Evolutionary conservation across 2,113 vertebrate genomes (phyloP), one percentile per base, ranked within the genome.

Genomic region (Chaetops frenatus): DNA sequence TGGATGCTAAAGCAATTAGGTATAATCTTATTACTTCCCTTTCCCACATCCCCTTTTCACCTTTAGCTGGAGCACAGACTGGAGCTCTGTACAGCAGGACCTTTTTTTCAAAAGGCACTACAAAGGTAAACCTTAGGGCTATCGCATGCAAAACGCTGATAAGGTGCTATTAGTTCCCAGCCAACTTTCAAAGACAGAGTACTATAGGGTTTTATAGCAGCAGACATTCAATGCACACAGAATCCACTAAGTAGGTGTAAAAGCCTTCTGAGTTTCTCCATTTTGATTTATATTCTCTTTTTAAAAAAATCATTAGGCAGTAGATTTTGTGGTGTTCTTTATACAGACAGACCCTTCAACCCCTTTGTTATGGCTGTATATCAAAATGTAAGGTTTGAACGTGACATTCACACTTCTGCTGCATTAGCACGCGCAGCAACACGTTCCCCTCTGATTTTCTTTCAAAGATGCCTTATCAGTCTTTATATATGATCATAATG

Each of bases 391-490:
- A 81, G 69, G 70, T 61, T 87, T 87, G 77, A 92, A 85, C 73
- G 2, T 94, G 95, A 87, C 78, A 89, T 92, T 89, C 89, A 91
- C 81, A 61, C 88, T 94, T 91, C 83, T 92, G 91, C 83, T 96
- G 74, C 77, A 91, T 87, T 78, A 89, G 86, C 77, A 94, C 28
- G 2, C 48, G 0, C 5, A 0, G 77, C 80, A 94, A 92, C 86
- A 69, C 2, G 2, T 91, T 95, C 81, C 81, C 73, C 89, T 96
- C 94, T 94, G 95, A 95, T 94, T 96, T 96, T 91, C 94, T 89
- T 89, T 94, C 96, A 95, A 60, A 97, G 89, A 92, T 94, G 95
- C 81, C 89, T 92, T 96, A 96, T 95, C 96, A 71, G 81, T 91
- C 91, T 96, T 97, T 91, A 95, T 95, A 91, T 95, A 94, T 65